Base-by-base conservation (phyloP, 1,140 invertebrate genomes). In the Drosophila equinoxialis region DNA sequence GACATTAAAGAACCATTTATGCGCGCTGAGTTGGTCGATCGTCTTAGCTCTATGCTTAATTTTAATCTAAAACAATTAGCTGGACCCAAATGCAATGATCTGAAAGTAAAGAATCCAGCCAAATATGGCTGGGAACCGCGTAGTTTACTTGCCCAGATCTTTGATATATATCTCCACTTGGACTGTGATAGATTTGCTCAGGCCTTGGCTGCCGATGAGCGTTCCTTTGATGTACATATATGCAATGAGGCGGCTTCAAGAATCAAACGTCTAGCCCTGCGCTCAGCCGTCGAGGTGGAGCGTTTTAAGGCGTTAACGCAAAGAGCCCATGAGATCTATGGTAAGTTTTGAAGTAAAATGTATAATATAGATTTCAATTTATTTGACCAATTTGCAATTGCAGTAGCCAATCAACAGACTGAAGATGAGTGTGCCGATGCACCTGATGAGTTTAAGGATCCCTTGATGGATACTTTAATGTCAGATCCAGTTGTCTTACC, bases 91-190 rank as follows among this genome's bases (percentile, higher is more conserved):
- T 99, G 98, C 93, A 98, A 98, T 92, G 98, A 99, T 93, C 94
- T 99, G 35, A 99, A 99, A 94, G 98, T 99, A n/a, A 95, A 96
- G 59, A 97, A 97, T 80, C 97, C 98, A 2, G 96, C 98, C 67
- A 98, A 98, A 91, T 99, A 99, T 92, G 97, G 97, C 1, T 99
- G 98, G 98, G 97, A 99, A 89, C 98, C 98, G 6, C 94, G 97
- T 74, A 94, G 95, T 68, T 93, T 99, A 55, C 93, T 99, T 39
- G 96, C 96, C 83, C 97, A 98, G 92, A 94, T 99, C 55, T 97
- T 98, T 55, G 97, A 98, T 92, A 99, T 99, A 91, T 99, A 99
- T 94, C 94, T 99, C 65, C 98, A 99, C 93, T 94, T 99, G 73
- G 97, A 98, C 94, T 97, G 96, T 93, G 95, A 97, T 92, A 94